Percentiles rank a stretch among this genome's conserved stretches.
Conservation (phyloP, 1,140 invertebrate species). For the Cydia amplana region DNA sequence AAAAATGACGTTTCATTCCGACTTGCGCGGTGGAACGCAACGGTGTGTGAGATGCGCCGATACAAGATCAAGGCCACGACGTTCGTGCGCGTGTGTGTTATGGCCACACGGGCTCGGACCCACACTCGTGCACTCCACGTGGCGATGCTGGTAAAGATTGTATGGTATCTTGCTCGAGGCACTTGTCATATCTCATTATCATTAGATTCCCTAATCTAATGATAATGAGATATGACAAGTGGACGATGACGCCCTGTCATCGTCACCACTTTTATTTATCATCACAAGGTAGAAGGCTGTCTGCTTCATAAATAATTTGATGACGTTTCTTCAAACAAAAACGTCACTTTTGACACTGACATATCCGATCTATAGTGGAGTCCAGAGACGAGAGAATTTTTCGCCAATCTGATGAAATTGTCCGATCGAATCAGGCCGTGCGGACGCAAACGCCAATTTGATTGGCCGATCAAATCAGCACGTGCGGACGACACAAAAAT, state of each 20-base stretch:
- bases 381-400: too few relatives aligned
- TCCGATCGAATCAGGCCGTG: too few relatives aligned
- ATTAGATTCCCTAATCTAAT: too few relatives aligned
- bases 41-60: conserved; percentile 15
- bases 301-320: not conserved
- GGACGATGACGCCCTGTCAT: too few relatives aligned
- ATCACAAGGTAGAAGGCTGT: not conserved
- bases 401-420: too few relatives aligned
- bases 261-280: not conserved
- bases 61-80: conserved; percentile 18
- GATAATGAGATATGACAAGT: too few relatives aligned
- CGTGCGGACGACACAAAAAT: too few relatives aligned
- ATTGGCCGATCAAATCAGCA: too few relatives aligned
- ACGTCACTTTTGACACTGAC: too few relatives aligned
- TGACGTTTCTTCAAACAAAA: too few relatives aligned
- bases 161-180: not conserved
- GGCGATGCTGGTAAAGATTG: not conserved
- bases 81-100: not conserved
- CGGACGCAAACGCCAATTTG: too few relatives aligned
- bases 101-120: not conserved
- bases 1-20: not conserved
- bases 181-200: not conserved
- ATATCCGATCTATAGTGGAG: too few relatives aligned
- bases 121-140: not conserved
- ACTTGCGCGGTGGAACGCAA: not conserved